phyloP scores from a whole-genome alignment of 2,113 vertebrate genomes.

The Neotoma lepida region DNA sequence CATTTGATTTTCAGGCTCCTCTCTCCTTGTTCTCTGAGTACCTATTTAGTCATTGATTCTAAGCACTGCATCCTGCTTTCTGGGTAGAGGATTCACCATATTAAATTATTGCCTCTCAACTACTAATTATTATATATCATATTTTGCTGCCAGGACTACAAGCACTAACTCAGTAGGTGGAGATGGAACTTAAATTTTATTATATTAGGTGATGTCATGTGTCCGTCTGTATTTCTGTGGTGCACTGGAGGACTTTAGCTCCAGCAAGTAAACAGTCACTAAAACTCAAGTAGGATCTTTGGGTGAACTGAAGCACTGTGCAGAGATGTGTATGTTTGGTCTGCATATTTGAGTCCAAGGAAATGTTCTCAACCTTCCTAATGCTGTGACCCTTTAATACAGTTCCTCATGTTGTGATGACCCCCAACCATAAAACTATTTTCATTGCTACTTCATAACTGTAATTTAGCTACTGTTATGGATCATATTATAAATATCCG shows the following conservation, averaged over 20 bases:
- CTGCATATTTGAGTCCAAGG: neutral
- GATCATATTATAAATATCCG: neutral
- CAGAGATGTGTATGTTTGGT: neutral
- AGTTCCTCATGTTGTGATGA: neutral
- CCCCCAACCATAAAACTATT: neutral
- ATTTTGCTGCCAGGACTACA: neutral
- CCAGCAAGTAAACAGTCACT: neutral
- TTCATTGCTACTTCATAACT: neutral
- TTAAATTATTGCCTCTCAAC: neutral
- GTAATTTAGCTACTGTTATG: neutral
- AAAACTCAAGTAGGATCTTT: neutral
- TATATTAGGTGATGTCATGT: neutral
- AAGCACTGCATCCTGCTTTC: neutral
- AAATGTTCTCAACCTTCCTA: neutral
- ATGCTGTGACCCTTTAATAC: neutral
- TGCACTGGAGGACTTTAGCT: neutral
- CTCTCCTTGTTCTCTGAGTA: neutral
- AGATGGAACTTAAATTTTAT: neutral
- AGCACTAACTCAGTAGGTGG: neutral
- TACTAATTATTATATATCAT: neutral
- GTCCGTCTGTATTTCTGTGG: neutral
- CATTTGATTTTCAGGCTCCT: neutral
- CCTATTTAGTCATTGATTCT: too few species aligned
- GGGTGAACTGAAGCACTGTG: neutral
- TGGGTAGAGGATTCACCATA: neutral